phyloP scores from a whole-genome alignment of 2,888 invertebrate genomes.

The Himalopsyche anomala region DNA sequence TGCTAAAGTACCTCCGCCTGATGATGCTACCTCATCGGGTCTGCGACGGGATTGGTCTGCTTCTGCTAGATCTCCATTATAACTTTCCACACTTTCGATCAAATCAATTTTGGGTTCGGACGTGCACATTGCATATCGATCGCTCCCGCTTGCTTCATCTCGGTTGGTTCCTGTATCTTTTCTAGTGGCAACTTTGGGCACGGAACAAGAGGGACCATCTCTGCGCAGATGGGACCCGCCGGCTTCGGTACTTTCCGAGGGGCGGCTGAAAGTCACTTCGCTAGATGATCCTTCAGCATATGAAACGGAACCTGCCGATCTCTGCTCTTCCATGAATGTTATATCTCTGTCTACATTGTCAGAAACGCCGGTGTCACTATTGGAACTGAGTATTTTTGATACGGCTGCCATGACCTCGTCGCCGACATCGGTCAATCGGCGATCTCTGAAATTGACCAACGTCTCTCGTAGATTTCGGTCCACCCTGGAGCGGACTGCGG shows the following conservation, averaged over 20 bases:
- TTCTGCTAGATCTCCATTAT: conserved; percentile 87
- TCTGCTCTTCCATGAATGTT: not conserved
- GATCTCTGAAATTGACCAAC: conserved; percentile 71
- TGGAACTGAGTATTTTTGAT: conserved; percentile 48
- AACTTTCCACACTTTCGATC: conserved; percentile 76
- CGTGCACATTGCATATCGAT: not conserved
- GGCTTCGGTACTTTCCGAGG: conserved; percentile 11
- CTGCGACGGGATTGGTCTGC: conserved; percentile 84
- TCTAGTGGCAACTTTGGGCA: not conserved
- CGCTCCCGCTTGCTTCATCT: conserved; percentile 47
- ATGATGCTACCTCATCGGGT: conserved; percentile 63
- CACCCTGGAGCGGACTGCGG: conserved; percentile 73
- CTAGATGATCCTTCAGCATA: conserved; percentile 21
- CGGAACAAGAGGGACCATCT: not conserved
- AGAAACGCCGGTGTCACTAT: not conserved
- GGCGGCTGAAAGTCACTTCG: conserved; percentile 2
- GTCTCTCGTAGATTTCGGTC: conserved; percentile 71
- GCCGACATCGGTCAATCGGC: conserved; percentile 69
- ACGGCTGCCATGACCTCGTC: conserved; percentile 58
- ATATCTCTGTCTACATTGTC: conserved; percentile 3
- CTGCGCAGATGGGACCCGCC: not conserved
- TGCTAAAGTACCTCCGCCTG: conserved; percentile 65
- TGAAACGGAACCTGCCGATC: not conserved
- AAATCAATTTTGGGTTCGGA: conserved; percentile 74
- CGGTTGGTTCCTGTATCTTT: conserved; percentile 2